Percentiles rank a stretch among this genome's conserved stretches.
Conservation (phyloP, 2,888 invertebrate species). For the Antheraea assamensis region DNA sequence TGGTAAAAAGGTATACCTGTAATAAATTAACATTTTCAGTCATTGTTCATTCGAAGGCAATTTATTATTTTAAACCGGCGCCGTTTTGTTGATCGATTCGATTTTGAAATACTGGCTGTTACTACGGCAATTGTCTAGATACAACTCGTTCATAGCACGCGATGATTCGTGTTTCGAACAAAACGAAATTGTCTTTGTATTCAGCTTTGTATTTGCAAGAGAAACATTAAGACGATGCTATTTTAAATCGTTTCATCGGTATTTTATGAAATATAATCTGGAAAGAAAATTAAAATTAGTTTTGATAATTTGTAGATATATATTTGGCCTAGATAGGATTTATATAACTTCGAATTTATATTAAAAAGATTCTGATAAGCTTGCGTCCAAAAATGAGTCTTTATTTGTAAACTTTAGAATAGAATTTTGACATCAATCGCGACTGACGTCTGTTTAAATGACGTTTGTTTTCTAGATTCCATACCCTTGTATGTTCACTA, state of each 20-base stretch:
- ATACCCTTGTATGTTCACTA: constrained; percentile 20
- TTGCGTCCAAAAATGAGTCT: background rate
- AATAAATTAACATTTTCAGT: constrained; percentile 23
- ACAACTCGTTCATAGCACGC: constrained; percentile 28
- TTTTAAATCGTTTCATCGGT: background rate
- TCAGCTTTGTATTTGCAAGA: constrained; percentile 16
- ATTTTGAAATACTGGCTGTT: constrained; percentile 62
- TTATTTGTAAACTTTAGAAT: background rate
- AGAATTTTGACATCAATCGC: background rate
- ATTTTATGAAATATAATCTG: background rate
- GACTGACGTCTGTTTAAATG: background rate
- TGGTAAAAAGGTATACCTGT: background rate
- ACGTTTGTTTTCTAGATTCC: background rate
- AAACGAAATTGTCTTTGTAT: constrained; percentile 30
- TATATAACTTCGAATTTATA: background rate
- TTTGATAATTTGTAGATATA: background rate
- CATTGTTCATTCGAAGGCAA: constrained; percentile 36
- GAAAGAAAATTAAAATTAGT: background rate
- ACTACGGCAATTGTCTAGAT: constrained; percentile 42
- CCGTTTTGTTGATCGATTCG: constrained; percentile 52
- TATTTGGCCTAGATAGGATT: too few relatives aligned
- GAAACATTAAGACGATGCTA: constrained; percentile 16
- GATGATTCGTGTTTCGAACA: constrained; percentile 19
- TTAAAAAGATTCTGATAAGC: background rate
- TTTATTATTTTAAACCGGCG: constrained; percentile 58